phyloP scores from a whole-genome alignment of 2,888 invertebrate species.

The Platynereis dumerilii region DNA sequence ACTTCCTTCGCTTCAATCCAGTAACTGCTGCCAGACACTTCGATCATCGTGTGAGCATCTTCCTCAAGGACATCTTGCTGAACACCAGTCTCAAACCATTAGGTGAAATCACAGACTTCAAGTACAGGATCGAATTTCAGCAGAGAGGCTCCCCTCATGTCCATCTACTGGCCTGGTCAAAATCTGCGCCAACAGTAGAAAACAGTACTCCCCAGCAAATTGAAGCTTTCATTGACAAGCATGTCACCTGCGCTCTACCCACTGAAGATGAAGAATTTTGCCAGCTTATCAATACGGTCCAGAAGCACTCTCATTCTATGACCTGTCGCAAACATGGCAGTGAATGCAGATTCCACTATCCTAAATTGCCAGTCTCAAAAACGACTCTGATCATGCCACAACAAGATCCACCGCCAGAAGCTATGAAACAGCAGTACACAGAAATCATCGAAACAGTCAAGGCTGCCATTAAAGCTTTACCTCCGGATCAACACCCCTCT shows the following conservation, averaged over 20 bases:
- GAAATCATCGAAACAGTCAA: too few species aligned
- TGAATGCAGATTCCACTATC: too few species aligned
- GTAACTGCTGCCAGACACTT: slow-evolving; percentile 39
- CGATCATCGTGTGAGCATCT: too few species aligned
- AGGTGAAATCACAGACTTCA: background rate
- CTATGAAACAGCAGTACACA: too few species aligned
- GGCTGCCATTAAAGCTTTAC: too few species aligned
- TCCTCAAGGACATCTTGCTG: too few species aligned
- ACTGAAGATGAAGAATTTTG: background rate
- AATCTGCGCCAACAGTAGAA: background rate
- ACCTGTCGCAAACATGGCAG: background rate
- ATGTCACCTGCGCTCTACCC: slow-evolving; percentile 1
- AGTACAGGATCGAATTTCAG: slow-evolving; percentile 3
- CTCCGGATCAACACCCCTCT: too few species aligned
- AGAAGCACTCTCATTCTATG: too few species aligned
- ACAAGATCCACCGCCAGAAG: too few species aligned
- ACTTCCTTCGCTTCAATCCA: slow-evolving; percentile 39
- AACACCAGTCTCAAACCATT: background rate
- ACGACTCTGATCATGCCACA: too few species aligned
- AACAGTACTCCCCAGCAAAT: background rate
- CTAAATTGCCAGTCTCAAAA: too few species aligned
- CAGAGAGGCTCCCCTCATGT: slow-evolving; percentile 14
- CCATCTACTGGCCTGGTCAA: too few species aligned
- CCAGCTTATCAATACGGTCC: background rate
- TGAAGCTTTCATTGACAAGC: slow-evolving; percentile 17